Percentiles rank a stretch among this genome's conserved stretches.
Evolutionary conservation across 2,113 vertebrate species (phyloP).

Genomic region (Chloebia gouldiae): DNA sequence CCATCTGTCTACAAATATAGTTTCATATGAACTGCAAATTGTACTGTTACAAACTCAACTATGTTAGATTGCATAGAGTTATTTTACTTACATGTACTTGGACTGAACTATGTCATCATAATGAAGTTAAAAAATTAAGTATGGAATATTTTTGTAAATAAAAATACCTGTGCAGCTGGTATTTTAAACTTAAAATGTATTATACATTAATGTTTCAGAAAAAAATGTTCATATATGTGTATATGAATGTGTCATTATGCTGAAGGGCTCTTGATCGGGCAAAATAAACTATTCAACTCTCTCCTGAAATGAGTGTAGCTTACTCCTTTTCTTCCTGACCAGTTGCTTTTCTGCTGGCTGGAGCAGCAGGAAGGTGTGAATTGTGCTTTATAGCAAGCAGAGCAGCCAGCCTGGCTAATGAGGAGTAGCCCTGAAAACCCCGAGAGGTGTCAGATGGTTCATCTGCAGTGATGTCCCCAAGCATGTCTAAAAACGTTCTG

Average conservation of each 20-base stretch:
- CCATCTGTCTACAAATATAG: conserved; percentile 73
- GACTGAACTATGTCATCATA: conserved; percentile 74
- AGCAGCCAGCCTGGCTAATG: neutral
- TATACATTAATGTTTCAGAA: conserved; percentile 79
- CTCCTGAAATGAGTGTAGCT: conserved; percentile 67
- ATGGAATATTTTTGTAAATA: conserved; percentile 86
- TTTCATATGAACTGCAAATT: conserved; percentile 71
- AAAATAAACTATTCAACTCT: conserved; percentile 84
- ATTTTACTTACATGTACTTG: conserved; percentile 80
- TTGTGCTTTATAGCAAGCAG: fast-evolving
- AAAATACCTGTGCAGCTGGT: conserved; percentile 78
- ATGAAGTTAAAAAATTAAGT: conserved; percentile 72
- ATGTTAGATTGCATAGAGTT: conserved; percentile 76
- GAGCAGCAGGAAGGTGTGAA: neutral
- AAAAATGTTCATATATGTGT: conserved; percentile 81
- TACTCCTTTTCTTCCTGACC: conserved; percentile 17
- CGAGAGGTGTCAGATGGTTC: neutral
- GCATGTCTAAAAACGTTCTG: neutral
- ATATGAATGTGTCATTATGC: conserved; percentile 83
- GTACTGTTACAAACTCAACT: conserved; percentile 69
- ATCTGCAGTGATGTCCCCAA: neutral
- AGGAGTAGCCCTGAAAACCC: neutral
- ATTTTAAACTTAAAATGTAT: conserved; percentile 80
- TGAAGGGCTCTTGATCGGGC: conserved; percentile 83
- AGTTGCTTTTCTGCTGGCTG: neutral